Percentiles rank a stretch among this genome's conserved stretches.
These are phyloP conservation scores for Marisa cornuarietis DNA, from an alignment of 1,140 invertebrate species.

Conservation along the genomic window DNA sequence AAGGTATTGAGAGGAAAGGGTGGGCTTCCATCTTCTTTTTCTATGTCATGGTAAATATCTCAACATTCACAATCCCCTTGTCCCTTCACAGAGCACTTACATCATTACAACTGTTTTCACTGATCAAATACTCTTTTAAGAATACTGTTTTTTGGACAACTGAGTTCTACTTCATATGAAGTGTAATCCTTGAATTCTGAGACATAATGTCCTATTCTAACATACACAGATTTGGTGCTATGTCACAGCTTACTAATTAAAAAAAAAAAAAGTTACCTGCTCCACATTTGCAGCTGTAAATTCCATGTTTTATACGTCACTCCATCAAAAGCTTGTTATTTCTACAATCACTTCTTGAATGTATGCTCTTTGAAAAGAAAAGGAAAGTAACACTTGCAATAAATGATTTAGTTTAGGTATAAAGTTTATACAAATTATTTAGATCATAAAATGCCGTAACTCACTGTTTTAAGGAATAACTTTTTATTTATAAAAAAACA, in stretches of 20 bases:
- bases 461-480: not conserved
- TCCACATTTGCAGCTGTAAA: conserved; percentile 47
- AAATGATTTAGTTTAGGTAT: too few relatives aligned
- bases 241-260: not conserved
- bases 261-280: conserved; percentile 29
- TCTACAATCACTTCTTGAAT: too few relatives aligned
- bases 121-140: not conserved
- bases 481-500: not conserved
- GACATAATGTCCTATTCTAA: not conserved
- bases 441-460: too few relatives aligned
- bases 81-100: not conserved
- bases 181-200: not conserved
- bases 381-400: too few relatives aligned
- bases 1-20: too few relatives aligned
- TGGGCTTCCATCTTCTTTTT: too few relatives aligned
- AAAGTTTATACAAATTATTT: too few relatives aligned
- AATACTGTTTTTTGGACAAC: not conserved
- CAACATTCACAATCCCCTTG: not conserved
- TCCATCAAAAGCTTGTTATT: not conserved
- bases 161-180: not conserved
- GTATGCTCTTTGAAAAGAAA: too few relatives aligned
- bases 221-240: too few relatives aligned
- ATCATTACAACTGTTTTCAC: not conserved
- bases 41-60: too few relatives aligned
- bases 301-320: conserved; percentile 34